Evolutionary conservation across 2,888 invertebrate species (phyloP), one percentile per base, ranked within the genome.

Genomic region (Cheilosia variabilis): DNA sequence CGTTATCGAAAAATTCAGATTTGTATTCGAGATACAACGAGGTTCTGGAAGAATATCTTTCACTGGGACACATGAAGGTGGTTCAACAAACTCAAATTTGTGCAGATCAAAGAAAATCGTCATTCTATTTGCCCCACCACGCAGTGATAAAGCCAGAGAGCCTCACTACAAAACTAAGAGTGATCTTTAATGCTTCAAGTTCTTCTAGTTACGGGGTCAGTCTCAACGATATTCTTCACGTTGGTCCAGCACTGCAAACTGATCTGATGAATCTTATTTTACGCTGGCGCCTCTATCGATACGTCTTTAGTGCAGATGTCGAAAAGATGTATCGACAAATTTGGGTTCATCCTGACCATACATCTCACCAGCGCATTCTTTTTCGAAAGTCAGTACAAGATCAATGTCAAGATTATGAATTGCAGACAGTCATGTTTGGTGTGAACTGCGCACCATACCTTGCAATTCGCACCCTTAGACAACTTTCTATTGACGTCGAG

Each of bases 131-230:
- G 37, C 57, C 57, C 9, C 37, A 57, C 17, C 57, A 57, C 19
- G 57, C 57, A 6, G 37, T 34, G 19, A 4, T 37, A 17, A 37
- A 57, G 19, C 19, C 37, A 37, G 57, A 57, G 4, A 57, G 57
- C 19, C 57, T 58, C 10, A 62, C 62, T 5, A 45, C 62, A 9
- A 62, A 62, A 45, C 4, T 62, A 2, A 6, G 62, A 45, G 41
- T 58, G 15, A 41, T 58, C 15, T 58, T 37, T 19, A 58, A 58
- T 6, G 58, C 58, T 37, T 58, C 58, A 10, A 41, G 41, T 6
- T 4, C 58, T 17, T 55, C 34, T 2, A 55, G n/a, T 15, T 41
- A 22, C 7, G 31, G 41, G 7, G 9, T 41, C 2, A 41, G 41
- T 7, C 34, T 55, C 5, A 55, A 55, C 17, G 55, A 55, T 55